Percentiles rank a stretch among this genome's conserved stretches.
Evolutionary conservation across 2,888 invertebrate species (phyloP).

Genomic region (Fragum sueziense): DNA sequence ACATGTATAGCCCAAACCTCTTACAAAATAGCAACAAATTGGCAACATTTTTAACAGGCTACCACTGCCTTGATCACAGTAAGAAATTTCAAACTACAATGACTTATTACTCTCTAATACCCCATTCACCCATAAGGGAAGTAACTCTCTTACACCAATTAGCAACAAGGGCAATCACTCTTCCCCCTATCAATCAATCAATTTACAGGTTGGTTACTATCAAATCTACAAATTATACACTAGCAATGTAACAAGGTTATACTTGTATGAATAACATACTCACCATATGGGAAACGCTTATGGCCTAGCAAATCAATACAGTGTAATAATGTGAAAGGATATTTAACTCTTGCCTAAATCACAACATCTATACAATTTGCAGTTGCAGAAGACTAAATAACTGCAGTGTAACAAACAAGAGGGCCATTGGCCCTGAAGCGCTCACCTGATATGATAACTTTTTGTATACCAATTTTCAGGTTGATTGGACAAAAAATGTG

Average conservation of each 20-base stretch:
- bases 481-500: too few relatives aligned
- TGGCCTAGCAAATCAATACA: constrained; percentile 50
- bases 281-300: constrained; percentile 56
- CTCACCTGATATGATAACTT: too few relatives aligned
- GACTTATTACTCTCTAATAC: too few relatives aligned
- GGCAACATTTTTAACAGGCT: too few relatives aligned
- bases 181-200: not conserved
- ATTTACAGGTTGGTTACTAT: constrained; percentile 6
- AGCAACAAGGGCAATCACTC: not conserved
- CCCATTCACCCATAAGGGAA: not conserved
- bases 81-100: too few relatives aligned
- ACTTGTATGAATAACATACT: constrained; percentile 30
- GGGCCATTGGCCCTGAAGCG: too few relatives aligned
- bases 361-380: not conserved
- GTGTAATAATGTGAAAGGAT: not conserved
- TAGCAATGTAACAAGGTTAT: constrained; percentile 29
- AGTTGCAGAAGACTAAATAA: too few relatives aligned
- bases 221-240: constrained; percentile 35
- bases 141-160: not conserved
- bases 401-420: too few relatives aligned
- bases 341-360: not conserved
- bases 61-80: too few relatives aligned
- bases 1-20: too few relatives aligned
- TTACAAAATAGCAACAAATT: too few relatives aligned
- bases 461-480: too few relatives aligned